These are phyloP conservation scores for Numenius phaeopus DNA, from an alignment of 2,797 vertebrate genomes.

Conservation along the genomic window DNA sequence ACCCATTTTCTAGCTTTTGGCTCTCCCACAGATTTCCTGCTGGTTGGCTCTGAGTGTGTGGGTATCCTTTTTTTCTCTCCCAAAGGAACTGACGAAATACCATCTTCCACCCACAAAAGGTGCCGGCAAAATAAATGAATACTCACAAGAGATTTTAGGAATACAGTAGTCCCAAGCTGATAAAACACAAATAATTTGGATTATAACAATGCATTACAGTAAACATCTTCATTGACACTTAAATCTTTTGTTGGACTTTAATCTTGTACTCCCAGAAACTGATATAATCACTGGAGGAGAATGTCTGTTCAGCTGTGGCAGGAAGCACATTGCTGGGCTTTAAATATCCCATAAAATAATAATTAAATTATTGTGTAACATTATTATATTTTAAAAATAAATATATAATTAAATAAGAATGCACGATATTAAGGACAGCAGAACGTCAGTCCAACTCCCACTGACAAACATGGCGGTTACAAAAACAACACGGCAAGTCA, in stretches of 20 bases:
- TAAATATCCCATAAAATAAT: constrained; percentile 42
- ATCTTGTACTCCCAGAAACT: not conserved
- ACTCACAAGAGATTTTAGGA: not conserved
- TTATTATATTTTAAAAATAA: constrained; percentile 19
- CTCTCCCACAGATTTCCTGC: not conserved
- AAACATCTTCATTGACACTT: not conserved
- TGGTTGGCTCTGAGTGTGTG: not conserved
- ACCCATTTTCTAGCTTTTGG: not conserved
- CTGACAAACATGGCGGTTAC: fast-evolving
- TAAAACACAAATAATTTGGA: not conserved
- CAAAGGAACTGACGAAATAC: not conserved
- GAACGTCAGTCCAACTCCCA: not conserved
- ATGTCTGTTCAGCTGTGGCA: not conserved
- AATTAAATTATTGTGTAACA: constrained; percentile 27
- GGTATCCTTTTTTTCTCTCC: not conserved
- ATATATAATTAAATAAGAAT: constrained; percentile 35
- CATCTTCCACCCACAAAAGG: not conserved
- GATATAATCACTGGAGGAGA: not conserved
- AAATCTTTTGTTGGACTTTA: not conserved
- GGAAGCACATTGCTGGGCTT: constrained; percentile 6
- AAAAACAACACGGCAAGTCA: not conserved
- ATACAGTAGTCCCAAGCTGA: not conserved
- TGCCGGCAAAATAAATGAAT: not conserved
- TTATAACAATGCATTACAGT: not conserved
- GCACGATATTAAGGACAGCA: not conserved